phyloP scores from a whole-genome alignment of 2,888 invertebrate species.

The Pycnomerus fuliginosus region DNA sequence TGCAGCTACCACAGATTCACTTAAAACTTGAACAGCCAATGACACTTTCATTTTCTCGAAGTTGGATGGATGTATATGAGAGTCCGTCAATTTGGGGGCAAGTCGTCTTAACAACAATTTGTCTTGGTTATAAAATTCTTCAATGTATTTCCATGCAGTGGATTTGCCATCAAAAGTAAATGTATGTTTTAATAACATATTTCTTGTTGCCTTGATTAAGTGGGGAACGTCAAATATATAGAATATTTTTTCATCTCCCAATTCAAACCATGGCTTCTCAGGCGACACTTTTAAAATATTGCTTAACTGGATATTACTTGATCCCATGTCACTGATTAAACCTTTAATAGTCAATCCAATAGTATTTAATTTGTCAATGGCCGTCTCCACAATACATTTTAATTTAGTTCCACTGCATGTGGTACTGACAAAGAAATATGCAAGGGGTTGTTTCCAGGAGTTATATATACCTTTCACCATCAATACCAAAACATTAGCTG shows the following conservation, averaged over 20 bases:
- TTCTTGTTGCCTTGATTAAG: constrained; percentile 22
- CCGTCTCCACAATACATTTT: too few species aligned
- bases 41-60: constrained; percentile 30
- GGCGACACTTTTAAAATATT: constrained; percentile 4
- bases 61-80: constrained; percentile 23
- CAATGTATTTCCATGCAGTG: constrained; percentile 20
- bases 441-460: too few species aligned
- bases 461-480: too few species aligned
- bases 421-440: too few species aligned
- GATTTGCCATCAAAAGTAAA: constrained; percentile 6
- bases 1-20: constrained; percentile 24
- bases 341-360: too few species aligned
- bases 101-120: constrained; percentile 14
- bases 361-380: too few species aligned
- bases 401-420: too few species aligned
- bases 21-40: constrained; percentile 27
- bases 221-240: constrained; percentile 20
- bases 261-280: constrained; percentile 6
- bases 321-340: not conserved
- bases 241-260: constrained; percentile 9
- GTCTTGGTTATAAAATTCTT: constrained; percentile 23
- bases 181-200: constrained; percentile 21
- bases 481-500: too few species aligned
- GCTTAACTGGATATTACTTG: not conserved
- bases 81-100: constrained; percentile 26